Evolutionary conservation across 1,140 invertebrate genomes (phyloP).

Genomic region (Cataglyphis hispanica): DNA sequence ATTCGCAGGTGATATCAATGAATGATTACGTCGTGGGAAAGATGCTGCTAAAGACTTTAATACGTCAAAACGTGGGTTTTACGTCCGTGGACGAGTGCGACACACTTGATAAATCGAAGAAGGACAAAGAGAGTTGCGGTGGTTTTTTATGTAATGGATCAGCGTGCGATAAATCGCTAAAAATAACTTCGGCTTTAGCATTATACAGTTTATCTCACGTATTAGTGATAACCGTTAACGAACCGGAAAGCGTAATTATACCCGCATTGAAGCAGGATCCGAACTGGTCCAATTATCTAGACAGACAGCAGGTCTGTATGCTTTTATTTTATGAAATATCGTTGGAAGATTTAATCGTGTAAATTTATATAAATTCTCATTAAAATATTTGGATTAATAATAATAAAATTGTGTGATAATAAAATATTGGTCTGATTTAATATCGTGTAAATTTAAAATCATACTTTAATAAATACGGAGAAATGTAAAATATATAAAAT

Average conservation of each 20-base stretch:
- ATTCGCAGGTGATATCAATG: conserved; percentile 89
- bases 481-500: not conserved
- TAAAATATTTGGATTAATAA: conserved; percentile 1
- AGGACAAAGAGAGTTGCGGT: conserved; percentile 84
- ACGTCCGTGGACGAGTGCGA: conserved; percentile 63
- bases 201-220: conserved; percentile 83
- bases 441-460: no score
- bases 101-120: conserved; percentile 10
- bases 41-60: conserved; percentile 78
- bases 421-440: not conserved
- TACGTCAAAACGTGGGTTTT: conserved; percentile 72
- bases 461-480: not conserved
- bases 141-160: conserved; percentile 89
- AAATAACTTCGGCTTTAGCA: conserved; percentile 70
- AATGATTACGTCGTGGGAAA: conserved; percentile 87
- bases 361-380: conserved; percentile 1
- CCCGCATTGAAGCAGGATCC: conserved; percentile 88
- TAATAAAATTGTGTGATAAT: no score
- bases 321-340: conserved; percentile 19
- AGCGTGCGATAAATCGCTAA: conserved; percentile 78
- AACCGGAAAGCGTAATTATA: conserved; percentile 88
- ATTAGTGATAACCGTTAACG: conserved; percentile 88
- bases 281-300: conserved; percentile 90
- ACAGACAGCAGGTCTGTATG: conserved; percentile 89
- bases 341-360: conserved; percentile 12